Evolutionary conservation across 1,140 invertebrate genomes (phyloP), one percentile per base, ranked within the genome.

Genomic region (Lysiphlebus fabarum): DNA sequence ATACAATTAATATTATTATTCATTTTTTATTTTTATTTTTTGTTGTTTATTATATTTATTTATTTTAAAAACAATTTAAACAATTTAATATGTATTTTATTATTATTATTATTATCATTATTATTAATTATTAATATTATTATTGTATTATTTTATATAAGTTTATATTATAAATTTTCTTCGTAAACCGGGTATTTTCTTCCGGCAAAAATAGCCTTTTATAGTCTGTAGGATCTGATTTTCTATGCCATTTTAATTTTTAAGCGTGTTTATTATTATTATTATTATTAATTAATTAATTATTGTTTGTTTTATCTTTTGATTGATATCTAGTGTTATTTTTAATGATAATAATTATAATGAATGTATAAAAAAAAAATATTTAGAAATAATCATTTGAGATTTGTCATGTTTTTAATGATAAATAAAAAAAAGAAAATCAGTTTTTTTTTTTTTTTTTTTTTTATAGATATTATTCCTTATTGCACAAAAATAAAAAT

Each of bases 141-240:
- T 41, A 33, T 33, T 12, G 36, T 56, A 38, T 45, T 34, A 56
- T 45, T 50, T 50, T 4, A 58, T 61, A 36, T 51, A 50, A 17
- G 17, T 17, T 17, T 43, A 53, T 56, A 51, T 56, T 56, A 51
- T 56, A 53, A 38, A 57, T 37, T 61, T 56, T 57, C 57, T 58
- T 58, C 47, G 56, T 58, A 47, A 51, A 58, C 56, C 56, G 56
- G 56, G 56, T 58, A 58, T 58, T 58, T n/a, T 58, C 56, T 58
- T 58, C 56, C 47, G 49, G 56, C 59, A 47, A 56, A 38, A 38
- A 50, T 49, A n/a, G 45, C 53, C 41, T 56, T 53, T 50, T 34
- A 55, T 62, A 62, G 55, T 57, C 49, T 48, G 43, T 62, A 62
- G 53, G 53, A 58, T 62, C 60, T 58, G 60, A 62, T 58, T 62